Evolutionary conservation across 92 coral and sea anemone species (phyloP), one percentile per base, ranked within the genome.

Genomic region (Epizoanthus scotinus): DNA sequence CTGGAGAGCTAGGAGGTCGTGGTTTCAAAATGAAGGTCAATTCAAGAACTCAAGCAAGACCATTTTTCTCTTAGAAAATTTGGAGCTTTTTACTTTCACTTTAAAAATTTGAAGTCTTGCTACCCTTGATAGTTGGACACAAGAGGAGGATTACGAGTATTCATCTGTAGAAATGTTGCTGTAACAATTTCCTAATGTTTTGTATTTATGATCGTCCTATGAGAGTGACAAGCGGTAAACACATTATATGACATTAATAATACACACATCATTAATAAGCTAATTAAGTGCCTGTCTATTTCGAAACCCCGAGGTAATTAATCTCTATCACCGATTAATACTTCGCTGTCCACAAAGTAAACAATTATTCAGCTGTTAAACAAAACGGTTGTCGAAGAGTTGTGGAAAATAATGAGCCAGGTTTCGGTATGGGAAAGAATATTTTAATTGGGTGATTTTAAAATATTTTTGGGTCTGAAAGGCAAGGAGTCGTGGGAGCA

Each of bases 301-400:
- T 47, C 52, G 0, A 60, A 38, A 21, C 22, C 68, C 5, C 26
- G n/a, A 27, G 81, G 61, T 58, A 34, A 56, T 58, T 27, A 47
- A 47, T 71, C 59, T 58, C 79, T 74, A 56, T 20, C 66, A 66
- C 80, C 62, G 15, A 40, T 54, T 13, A 34, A 34, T 34, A 21
- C 66, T 55, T 75, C 26, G 63, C 63, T 36, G 50, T 25, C 58
- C 79, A 28, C 25, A 73, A 56, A 40, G 40, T 4, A 22, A 27
- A 36, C 27, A 40, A n/a, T 19, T 68, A 20, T 68, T 38, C 42
- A 68, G 22, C 56, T 68, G 47, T 64, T 29, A 24, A 38, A 34
- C 14, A 38, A 64, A 64, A 12, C 47, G 70, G 47, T 17, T 38
- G 36, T 21, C 21, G 70, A 64, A 14, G n/a, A 64, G 18, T 3